Percentiles rank a stretch among this genome's conserved stretches.
Evolutionary conservation across 1,140 invertebrate species (phyloP).

Genomic region (Drosophila subpulchrella): DNA sequence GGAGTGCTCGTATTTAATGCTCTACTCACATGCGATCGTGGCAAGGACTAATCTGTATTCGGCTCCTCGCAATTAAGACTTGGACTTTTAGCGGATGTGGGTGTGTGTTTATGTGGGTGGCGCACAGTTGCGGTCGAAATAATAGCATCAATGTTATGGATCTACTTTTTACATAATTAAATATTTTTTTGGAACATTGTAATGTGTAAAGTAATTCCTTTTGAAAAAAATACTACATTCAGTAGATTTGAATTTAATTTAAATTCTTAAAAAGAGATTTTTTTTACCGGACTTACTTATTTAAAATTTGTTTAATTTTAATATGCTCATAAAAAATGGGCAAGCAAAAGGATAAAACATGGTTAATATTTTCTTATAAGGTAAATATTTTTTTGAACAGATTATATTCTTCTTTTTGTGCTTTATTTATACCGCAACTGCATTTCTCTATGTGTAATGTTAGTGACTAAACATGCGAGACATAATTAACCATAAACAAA

Average conservation of each 20-base stretch:
- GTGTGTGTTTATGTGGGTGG: constrained; percentile 11
- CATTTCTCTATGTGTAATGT: not conserved
- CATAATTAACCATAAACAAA: constrained; percentile 26
- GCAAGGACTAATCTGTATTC: constrained; percentile 84
- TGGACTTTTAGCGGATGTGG: constrained; percentile 17
- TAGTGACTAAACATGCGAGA: constrained; percentile 46
- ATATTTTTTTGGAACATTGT: too few species aligned
- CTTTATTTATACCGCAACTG: constrained; percentile 2
- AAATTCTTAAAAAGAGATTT: too few species aligned
- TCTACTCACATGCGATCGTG: constrained; percentile 79
- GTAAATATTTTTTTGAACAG: not conserved
- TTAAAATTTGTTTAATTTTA: not conserved
- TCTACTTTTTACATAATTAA: too few species aligned
- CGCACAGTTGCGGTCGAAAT: constrained; percentile 16
- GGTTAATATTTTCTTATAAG: too few species aligned
- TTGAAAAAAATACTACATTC: too few species aligned
- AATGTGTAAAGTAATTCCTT: too few species aligned
- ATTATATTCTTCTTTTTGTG: not conserved
- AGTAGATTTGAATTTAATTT: not conserved
- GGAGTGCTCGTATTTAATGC: constrained; percentile 51
- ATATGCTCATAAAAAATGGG: not conserved
- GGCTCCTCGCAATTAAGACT: constrained; percentile 46
- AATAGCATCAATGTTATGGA: not conserved
- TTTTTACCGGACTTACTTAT: too few species aligned
- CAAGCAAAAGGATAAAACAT: too few species aligned